phyloP scores from a whole-genome alignment of 2,888 invertebrate species.

The Xanthorhoe designata region DNA sequence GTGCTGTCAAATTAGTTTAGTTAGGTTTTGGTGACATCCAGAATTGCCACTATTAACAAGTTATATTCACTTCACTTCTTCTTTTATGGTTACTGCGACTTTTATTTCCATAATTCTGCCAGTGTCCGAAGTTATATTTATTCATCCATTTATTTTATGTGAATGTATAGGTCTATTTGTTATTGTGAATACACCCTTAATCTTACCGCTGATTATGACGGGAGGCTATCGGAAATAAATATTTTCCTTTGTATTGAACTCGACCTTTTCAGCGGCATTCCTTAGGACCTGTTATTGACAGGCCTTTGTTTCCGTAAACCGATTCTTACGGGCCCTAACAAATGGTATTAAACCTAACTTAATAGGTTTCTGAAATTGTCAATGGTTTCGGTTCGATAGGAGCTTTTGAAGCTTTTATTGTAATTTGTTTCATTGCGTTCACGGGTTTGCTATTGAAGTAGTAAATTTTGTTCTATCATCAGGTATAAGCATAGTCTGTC shows the following conservation, averaged over 20 bases:
- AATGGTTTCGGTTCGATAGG: conserved; percentile 1
- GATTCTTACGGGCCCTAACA: conserved; percentile 23
- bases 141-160: background rate
- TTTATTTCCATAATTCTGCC: no score
- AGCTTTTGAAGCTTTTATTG: background rate
- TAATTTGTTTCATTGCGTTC: background rate
- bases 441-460: no score
- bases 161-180: background rate
- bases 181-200: conserved; percentile 18
- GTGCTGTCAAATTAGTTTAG: no score
- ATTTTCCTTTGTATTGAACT: conserved; percentile 31
- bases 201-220: conserved; percentile 23
- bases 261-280: conserved; percentile 28
- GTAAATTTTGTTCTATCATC: no score
- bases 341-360: conserved; percentile 21
- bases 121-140: background rate
- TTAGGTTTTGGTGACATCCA: no score
- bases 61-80: no score
- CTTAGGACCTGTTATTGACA: conserved; percentile 26
- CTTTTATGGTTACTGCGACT: no score
- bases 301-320: conserved; percentile 33
- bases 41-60: no score
- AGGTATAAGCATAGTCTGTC: no score
- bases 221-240: conserved; percentile 29
- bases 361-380: conserved; percentile 13